phyloP scores from a whole-genome alignment of 2,797 vertebrate species.

The Scolopax bukidnonensis region DNA sequence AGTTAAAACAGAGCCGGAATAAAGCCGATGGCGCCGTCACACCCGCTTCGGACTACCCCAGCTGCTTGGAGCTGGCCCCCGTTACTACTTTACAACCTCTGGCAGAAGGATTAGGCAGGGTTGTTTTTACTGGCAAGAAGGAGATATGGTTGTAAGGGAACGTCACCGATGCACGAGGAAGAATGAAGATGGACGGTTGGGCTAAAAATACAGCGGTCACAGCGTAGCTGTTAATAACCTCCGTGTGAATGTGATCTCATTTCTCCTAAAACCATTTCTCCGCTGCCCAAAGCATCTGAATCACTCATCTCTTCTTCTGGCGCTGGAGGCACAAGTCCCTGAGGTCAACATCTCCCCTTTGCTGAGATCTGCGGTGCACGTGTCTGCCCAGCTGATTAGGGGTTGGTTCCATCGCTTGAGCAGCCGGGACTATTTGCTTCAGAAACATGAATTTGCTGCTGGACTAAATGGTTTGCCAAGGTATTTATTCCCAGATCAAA shows the following conservation, averaged over 20 bases:
- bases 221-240: not conserved
- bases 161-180: rapidly evolving
- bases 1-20: not conserved
- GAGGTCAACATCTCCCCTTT: not conserved
- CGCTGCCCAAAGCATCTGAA: not conserved
- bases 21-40: not conserved
- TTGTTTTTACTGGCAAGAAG: conserved; percentile 4
- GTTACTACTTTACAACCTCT: not conserved
- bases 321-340: not conserved
- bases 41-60: not conserved
- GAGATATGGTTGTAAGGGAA: not conserved
- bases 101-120: not conserved
- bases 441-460: not conserved
- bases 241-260: not conserved
- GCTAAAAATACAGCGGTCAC: not conserved
- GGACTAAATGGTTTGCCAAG: not conserved
- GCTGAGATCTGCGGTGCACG: not conserved
- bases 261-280: not conserved
- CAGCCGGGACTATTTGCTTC: not conserved
- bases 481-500: not conserved
- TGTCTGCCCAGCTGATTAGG: not conserved
- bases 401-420: not conserved
- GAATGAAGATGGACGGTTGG: not conserved
- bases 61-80: not conserved
- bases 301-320: rapidly evolving